Evolutionary conservation across 2,888 invertebrate genomes (phyloP), one percentile per base, ranked within the genome.

Genomic region (Coleophora flavipennella): DNA sequence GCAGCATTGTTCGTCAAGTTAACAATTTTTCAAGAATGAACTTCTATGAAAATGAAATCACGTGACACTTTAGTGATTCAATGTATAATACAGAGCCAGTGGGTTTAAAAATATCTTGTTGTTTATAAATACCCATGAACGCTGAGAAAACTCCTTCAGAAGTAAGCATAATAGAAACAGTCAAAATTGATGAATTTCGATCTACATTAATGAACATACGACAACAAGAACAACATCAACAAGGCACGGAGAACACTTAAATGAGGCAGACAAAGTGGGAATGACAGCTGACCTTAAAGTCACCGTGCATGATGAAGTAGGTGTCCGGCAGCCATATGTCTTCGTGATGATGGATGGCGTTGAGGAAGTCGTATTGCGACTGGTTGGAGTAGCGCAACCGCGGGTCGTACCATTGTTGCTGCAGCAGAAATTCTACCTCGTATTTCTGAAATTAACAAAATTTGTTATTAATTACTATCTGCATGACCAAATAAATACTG

Each of bases 231-330:
- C 31, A 31, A 31, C 11, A 31, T n/a, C 31, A 31, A 31, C 31
- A 11, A 3, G 11, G 31, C 31, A 31, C 31, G 31, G 20, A 20
- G 20, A 20, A 20, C 20, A 20, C 20, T 20, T n/a, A 20, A 20
- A 20, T 6, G 20, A 20, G 20, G 20, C 20, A 20, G 6, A n/a
- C 29, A 29, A 29, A 3, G 2, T 29, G 8, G 29, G 25, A 13
- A 3, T 33, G 11, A 50, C 13, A 20, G 33, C 74, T 64, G 48
- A 84, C 84, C 78, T 96, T 95, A 84, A 96, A 96, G 84, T 96
- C 96, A 49, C 96, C 96, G 81, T 96, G 96, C 93, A 96, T 96
- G 75, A 96, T 95, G 86, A 96, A 96, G 78, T 96, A 96, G 42
- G 95, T 96, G 85, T 96, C 96, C 48, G 96, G 96, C 62, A 95